Percentiles rank a stretch among this genome's conserved stretches.
phyloP scores from a whole-genome alignment of 2,113 vertebrate genomes.

The Neoarius graeffei region DNA sequence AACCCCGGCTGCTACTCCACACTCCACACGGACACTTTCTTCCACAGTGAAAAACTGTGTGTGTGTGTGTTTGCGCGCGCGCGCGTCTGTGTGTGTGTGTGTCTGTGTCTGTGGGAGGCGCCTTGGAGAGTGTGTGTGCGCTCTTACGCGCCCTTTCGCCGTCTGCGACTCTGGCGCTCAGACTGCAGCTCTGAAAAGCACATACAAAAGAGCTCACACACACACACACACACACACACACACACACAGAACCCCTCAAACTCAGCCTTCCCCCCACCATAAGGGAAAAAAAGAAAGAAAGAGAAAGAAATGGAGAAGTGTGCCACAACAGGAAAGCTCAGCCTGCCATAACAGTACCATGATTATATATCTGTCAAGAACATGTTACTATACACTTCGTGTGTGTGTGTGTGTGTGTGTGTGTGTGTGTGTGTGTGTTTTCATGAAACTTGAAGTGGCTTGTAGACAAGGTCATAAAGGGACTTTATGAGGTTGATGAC shows the following conservation, averaged over 20 bases:
- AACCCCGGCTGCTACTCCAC: conserved; percentile 34
- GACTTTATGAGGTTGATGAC: conserved; percentile 23
- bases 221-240: neutral
- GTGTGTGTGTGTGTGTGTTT: neutral
- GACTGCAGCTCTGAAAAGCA: conserved; percentile 65
- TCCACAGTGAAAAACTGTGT: conserved; percentile 17
- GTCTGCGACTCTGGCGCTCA: conserved; percentile 65
- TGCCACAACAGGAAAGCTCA: conserved; percentile 69
- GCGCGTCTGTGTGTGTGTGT: neutral
- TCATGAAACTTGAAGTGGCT: neutral
- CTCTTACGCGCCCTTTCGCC: conserved; percentile 46
- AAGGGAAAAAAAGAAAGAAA: conserved; percentile 58
- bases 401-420: neutral
- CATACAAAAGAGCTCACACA: conserved; percentile 71
- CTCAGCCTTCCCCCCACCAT: conserved; percentile 67
- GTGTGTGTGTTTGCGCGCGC: conserved; percentile 51
- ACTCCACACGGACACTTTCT: conserved; percentile 61
- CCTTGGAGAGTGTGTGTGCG: conserved; percentile 51
- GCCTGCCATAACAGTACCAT: neutral
- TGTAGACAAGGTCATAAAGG: neutral
- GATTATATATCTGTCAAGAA: neutral
- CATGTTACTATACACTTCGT: neutral
- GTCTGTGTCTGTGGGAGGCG: conserved; percentile 58
- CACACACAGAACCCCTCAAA: conserved; percentile 56
- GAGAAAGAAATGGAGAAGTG: neutral